These are phyloP conservation scores for Colinus virginianus DNA, from an alignment of 2,113 vertebrate genomes.

Conservation along the genomic window DNA sequence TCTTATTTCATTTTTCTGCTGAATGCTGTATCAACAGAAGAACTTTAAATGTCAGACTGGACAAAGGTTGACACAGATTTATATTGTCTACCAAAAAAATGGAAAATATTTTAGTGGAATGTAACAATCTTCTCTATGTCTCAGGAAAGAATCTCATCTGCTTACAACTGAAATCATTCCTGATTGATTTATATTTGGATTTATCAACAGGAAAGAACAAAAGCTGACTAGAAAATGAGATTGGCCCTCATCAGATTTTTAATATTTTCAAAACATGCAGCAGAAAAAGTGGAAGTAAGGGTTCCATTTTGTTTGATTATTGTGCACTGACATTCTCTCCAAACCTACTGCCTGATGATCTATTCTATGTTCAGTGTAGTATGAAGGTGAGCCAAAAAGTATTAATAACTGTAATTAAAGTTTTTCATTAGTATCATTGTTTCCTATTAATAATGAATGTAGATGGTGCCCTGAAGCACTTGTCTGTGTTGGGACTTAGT, in stretches of 20 bases:
- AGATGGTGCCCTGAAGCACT: background rate
- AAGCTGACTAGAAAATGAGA: background rate
- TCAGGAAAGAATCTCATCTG: background rate
- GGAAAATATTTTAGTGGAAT: background rate
- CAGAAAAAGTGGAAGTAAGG: background rate
- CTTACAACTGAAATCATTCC: background rate
- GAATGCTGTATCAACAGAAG: background rate
- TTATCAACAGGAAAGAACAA: background rate
- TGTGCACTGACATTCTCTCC: background rate
- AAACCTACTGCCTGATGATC: background rate
- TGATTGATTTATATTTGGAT: background rate
- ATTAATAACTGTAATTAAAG: conserved; percentile 6
- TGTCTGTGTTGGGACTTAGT: background rate
- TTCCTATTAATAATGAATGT: conserved; percentile 23
- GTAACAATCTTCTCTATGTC: background rate
- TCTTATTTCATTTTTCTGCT: background rate
- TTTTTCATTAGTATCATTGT: conserved; percentile 15
- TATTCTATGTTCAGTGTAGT: background rate
- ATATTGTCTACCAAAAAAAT: background rate
- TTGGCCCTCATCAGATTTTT: background rate
- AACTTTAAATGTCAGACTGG: background rate
- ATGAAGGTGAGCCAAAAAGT: background rate
- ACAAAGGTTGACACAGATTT: background rate
- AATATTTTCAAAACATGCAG: background rate
- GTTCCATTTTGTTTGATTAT: background rate